These are phyloP conservation scores for Podotricha telesiphe DNA, from an alignment of 2,888 invertebrate species.

Conservation along the genomic window DNA sequence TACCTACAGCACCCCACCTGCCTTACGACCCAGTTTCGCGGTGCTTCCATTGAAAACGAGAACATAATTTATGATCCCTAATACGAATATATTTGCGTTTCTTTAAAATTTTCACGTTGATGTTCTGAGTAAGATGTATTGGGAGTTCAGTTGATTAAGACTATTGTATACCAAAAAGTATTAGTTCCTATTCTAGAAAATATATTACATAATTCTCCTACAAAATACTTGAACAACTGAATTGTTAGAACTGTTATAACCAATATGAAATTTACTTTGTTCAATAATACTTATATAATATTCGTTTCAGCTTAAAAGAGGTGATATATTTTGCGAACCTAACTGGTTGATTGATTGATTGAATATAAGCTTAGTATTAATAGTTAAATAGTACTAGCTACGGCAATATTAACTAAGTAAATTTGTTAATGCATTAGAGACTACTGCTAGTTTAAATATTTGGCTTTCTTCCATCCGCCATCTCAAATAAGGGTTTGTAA, in stretches of 20 bases:
- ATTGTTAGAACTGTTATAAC: neutral
- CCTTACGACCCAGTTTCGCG: conserved; percentile 48
- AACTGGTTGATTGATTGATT: too few species aligned
- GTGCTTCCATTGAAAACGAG: conserved; percentile 48
- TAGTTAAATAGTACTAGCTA: neutral
- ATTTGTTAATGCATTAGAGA: neutral
- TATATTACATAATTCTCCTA: neutral
- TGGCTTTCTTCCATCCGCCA: neutral
- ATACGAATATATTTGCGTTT: conserved; percentile 46
- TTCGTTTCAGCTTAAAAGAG: too few species aligned
- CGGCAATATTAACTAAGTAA: too few species aligned
- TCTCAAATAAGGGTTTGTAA: neutral
- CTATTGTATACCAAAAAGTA: neutral
- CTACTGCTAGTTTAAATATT: neutral
- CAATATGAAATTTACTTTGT: too few species aligned
- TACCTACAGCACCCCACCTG: conserved; percentile 43
- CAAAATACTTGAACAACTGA: neutral
- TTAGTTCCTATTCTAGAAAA: too few species aligned
- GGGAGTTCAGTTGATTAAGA: conserved; percentile 25
- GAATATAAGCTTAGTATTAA: too few species aligned
- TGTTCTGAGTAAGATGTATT: conserved; percentile 21
- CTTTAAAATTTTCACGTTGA: conserved; percentile 36
- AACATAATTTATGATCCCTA: conserved; percentile 49
- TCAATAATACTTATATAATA: too few species aligned
- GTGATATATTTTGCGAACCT: too few species aligned